Conservation (phyloP, 2,888 invertebrate genomes). For the Glyphotaelius pellucidus region DNA sequence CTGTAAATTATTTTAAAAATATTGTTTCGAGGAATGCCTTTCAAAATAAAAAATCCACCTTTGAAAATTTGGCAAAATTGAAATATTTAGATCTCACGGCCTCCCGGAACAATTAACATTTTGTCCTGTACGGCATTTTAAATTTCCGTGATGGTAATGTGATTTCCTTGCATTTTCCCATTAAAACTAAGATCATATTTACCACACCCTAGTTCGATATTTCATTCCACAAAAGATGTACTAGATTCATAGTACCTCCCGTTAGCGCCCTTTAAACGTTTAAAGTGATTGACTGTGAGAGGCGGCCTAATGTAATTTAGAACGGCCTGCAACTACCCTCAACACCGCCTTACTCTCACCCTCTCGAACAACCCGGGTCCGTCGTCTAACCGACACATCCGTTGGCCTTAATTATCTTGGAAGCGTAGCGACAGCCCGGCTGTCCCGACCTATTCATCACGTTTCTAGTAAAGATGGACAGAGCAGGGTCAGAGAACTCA, state of each 20-base stretch:
- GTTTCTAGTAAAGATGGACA: not conserved
- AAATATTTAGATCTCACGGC: too few relatives aligned
- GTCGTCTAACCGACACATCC: constrained; percentile 19
- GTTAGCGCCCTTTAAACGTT: not conserved
- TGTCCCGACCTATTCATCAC: constrained; percentile 36
- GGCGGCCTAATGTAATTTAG: constrained; percentile 24
- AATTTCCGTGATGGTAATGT: too few relatives aligned
- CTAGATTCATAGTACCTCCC: not conserved
- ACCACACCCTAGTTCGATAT: not conserved
- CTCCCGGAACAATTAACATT: too few relatives aligned
- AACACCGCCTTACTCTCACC: not conserved
- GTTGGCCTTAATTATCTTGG: constrained; percentile 41
- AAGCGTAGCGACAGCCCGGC: constrained; percentile 10
- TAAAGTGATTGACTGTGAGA: not conserved
- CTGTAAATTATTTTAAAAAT: too few relatives aligned
- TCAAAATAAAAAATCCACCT: too few relatives aligned
- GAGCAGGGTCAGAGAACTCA: not conserved
- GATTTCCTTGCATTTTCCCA: too few relatives aligned
- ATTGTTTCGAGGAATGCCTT: too few relatives aligned
- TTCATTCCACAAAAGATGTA: not conserved
- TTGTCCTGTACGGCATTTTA: too few relatives aligned
- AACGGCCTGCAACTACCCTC: not conserved
- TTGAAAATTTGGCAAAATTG: too few relatives aligned
- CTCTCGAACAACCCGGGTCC: not conserved
- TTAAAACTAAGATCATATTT: not conserved